Base-by-base conservation (phyloP, 2,888 invertebrate species). In the Drosophila merina region DNA sequence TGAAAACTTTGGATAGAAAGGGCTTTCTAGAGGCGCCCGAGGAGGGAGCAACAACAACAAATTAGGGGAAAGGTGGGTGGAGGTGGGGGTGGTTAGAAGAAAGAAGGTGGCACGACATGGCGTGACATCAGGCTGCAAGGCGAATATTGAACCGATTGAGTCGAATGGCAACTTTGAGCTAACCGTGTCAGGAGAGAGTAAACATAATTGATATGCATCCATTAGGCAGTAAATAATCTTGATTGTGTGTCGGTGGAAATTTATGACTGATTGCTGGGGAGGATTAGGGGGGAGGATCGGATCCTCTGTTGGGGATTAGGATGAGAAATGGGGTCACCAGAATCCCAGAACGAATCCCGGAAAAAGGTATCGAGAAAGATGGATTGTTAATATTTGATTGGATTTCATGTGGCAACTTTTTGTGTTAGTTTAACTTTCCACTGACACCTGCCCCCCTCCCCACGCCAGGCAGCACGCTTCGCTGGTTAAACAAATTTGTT, bases 1-100 rank as follows among this genome's bases (percentile, higher is more conserved):
- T 82, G 82, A 82, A 88, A 83, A 57, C 57, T 71, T 49, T 38
- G 28, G 72, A 57, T 84, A 81, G 85, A 81, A 81, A 81, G 82
- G 80, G 68, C 55, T 68, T 64, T 64, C 64, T 47, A 55, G 56
- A 26, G 68, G 45, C 55, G 45, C 68, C 63, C 48, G 48, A 26
- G 40, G 25, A 26, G 31, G 26, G 38, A 42, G n/a, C 2, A 40
- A 3, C 7, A 40, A 12, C 4, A 8, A 44, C 33, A 44, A 31
- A 33, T 31, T 12, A 33, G n/a, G 47, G 47, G 60, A 47, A 47
- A 60, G 45, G 55, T 25, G 9, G n/a, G 55, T n/a, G 54, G 44
- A n/a, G n/a, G n/a, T n/a, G n/a, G n/a, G n/a, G 45, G 55, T 25
- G 9, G n/a, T 44, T n/a, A 44, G 44, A 4, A 6, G 38, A 20